These are phyloP conservation scores for Poeciliopsis turrubarensis DNA, from an alignment of 2,113 vertebrate genomes.

Conservation along the genomic window DNA sequence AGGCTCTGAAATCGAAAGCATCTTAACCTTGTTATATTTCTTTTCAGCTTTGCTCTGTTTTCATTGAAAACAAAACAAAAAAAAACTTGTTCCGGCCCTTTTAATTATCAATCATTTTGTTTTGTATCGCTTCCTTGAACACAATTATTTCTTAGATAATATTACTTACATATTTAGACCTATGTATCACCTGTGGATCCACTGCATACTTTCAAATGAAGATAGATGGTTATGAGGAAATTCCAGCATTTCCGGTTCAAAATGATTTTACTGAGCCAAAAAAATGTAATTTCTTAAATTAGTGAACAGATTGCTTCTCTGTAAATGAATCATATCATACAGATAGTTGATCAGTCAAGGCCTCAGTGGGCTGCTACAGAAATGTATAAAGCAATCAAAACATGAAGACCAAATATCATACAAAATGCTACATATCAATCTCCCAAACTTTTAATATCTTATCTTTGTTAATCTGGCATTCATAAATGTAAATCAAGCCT, in stretches of 20 bases:
- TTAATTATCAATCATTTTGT: background rate
- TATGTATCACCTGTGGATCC: background rate
- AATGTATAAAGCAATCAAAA: background rate
- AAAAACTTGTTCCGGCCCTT: background rate
- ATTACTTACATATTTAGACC: background rate
- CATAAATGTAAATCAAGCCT: background rate
- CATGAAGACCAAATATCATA: background rate
- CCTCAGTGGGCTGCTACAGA: too few relatives aligned
- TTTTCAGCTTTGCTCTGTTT: slow-evolving; percentile 11
- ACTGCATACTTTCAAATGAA: background rate
- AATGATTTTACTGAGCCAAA: background rate
- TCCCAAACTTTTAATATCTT: background rate
- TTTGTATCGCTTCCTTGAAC: background rate
- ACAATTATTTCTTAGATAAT: background rate
- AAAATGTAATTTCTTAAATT: background rate
- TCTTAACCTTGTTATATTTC: slow-evolving; percentile 14
- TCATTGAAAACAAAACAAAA: background rate
- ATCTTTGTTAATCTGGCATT: background rate
- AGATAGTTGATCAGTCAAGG: too few relatives aligned
- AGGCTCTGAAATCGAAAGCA: slow-evolving; percentile 7
- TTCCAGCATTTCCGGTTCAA: background rate
- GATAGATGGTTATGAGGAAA: too few relatives aligned
- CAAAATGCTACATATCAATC: too few relatives aligned
- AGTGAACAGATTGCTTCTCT: background rate
- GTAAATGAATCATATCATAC: background rate